These are phyloP conservation scores for Magallana angulata DNA, from an alignment of 1,140 invertebrate species.

Conservation along the genomic window DNA sequence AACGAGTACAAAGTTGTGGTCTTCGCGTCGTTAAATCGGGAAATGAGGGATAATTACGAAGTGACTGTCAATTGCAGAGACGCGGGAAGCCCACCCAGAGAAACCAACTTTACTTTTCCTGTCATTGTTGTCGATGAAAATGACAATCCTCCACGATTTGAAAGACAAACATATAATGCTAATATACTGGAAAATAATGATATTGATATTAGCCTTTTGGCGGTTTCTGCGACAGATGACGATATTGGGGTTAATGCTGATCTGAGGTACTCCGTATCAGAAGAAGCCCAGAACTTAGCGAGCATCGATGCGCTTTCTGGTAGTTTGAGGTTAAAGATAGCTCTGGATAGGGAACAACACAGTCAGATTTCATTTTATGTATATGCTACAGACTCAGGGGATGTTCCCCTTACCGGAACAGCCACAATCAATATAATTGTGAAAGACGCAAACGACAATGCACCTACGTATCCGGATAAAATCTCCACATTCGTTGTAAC, in stretches of 20 bases:
- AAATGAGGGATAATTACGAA: conserved; percentile 85
- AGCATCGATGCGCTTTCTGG: conserved; percentile 39
- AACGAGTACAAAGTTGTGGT: conserved; percentile 69
- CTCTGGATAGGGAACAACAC: conserved; percentile 63
- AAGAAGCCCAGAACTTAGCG: neutral
- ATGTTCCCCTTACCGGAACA: conserved; percentile 59
- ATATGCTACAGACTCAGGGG: conserved; percentile 63
- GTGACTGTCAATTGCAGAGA: conserved; percentile 90
- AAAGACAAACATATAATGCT: conserved; percentile 39
- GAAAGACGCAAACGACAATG: conserved; percentile 67
- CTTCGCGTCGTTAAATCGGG: conserved; percentile 87
- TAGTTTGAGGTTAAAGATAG: conserved; percentile 49
- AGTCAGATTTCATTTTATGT: conserved; percentile 62
- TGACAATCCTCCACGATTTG: conserved; percentile 91
- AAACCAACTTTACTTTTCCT: conserved; percentile 86
- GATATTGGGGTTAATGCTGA: conserved; percentile 49
- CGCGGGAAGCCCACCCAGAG: conserved; percentile 86
- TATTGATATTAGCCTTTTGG: conserved; percentile 54
- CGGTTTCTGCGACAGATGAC: conserved; percentile 53
- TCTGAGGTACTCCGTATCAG: conserved; percentile 61
- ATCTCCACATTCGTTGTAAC: conserved; percentile 56
- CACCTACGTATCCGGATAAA: conserved; percentile 49
- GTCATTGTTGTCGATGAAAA: conserved; percentile 93
- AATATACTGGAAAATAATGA: conserved; percentile 66
- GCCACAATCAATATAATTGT: conserved; percentile 58